Base-by-base conservation (phyloP, 2,888 invertebrate genomes). In the Platycheirus rosarum region DNA sequence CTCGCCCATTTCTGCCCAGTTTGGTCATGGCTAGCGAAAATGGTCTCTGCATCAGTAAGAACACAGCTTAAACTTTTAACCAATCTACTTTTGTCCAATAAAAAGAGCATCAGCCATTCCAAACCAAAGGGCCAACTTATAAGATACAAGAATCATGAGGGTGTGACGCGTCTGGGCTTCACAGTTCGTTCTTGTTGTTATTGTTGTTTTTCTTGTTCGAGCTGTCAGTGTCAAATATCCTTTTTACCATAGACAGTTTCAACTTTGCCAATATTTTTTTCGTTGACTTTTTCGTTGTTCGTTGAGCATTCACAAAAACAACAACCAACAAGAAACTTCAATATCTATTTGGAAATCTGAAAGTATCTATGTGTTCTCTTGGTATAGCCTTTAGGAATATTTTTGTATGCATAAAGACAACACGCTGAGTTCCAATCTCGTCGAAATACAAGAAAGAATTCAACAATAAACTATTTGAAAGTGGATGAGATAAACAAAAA, bases 161-260 rank as follows among this genome's bases (percentile, higher is more conserved):
- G 2, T 7, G 14, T 9, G 46, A 26, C 37, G 42, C 23, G 60
- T 16, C 49, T 23, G 51, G 66, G 51, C 57, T 5, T 1, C 11
- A n/a, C 11, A n/a, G 62, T 32, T 74, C 65, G 65, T 60, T 71
- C 16, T 70, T 35, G 13, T 57, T 70, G 11, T 44, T 63, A 7
- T 60, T 60, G 60, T 14, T 62, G 46, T 51, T 9, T n/a, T 46
- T 46, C 32, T 53, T 69, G 68, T 69, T 71, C 37, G 37, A 65
- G 46, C 51, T 75, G 80, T 80, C 80, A 75, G 75, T 75, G 75
- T 80, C 80, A 70, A 80, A 75, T 66, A 80, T 80, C 26, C 70
- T 71, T 57, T n/a, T 75, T 80, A 18, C 53, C 66, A 80, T 75
- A 80, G 80, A 80, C 80, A 75, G 70, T 66, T 71, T 71, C 48